Evolutionary conservation across 2,888 invertebrate species (phyloP), one percentile per base, ranked within the genome.

Genomic region (Tanytarsus gracilentus): DNA sequence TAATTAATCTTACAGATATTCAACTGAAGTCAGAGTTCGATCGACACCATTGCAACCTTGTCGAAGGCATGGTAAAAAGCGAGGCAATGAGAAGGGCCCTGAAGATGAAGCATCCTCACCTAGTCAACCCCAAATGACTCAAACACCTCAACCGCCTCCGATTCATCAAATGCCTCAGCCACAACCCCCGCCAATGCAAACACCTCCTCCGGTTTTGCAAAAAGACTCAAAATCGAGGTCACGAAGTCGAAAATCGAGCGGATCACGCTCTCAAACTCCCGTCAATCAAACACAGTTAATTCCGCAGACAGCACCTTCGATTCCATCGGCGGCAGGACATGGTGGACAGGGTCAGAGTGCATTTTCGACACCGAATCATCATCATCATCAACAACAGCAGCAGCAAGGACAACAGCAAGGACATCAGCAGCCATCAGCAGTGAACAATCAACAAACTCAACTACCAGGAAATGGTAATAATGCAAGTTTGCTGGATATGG

Each of bases 11-110:
- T 77, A 55, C 69, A 90, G 89, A 73, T 95, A 84, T 72, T 86
- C 91, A 48, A 86, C 90, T 76, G 88, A 90, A 74, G 88, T 92
- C 21, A 80, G 92, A 65, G 85, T 92, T 23, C 79, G 93, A 61
- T 85, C 88, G 2, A 87, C 87, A 8, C 93, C 94, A 0, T 74
- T 92, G 8, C 85, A 88, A 66, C 88, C 92, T 0, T 90, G 91
- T 67, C 79, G 88, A 63, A 78, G 84, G 21, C 86, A 87, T 67
- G 86, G 86, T 1, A 87, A 87, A 67, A 87, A 88, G 68, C 78
- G 86, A 62, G 58, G 58, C 8, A 86, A 86, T 72, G 87, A 86
- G 33, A 85, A 85, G 65, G 83, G 84, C 65, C 69, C 74, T 1
- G 75, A 76, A 59, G 75, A 75, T 1, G 55, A 55, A n/a, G 55